Conservation (phyloP, 1,140 invertebrate species). For the Grapholita molesta region DNA sequence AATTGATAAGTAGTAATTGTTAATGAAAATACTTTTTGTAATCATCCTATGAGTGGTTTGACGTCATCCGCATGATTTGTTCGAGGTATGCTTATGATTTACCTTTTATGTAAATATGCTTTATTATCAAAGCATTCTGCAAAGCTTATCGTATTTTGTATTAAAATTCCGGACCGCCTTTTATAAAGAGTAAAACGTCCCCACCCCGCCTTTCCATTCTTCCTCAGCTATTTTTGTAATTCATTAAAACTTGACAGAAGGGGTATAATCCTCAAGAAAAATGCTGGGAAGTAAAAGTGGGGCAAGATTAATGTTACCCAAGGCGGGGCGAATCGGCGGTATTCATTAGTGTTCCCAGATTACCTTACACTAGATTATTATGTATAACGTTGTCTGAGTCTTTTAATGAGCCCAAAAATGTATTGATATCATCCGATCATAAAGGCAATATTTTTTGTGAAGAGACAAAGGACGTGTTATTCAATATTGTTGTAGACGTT, state of each 20-base stretch:
- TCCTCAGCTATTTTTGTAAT: conserved; percentile 9
- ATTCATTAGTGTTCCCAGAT: not conserved
- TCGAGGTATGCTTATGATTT: too few species aligned
- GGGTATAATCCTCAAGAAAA: conserved; percentile 15
- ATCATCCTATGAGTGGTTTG: too few species aligned
- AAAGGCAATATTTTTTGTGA: too few species aligned
- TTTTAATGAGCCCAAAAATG: too few species aligned
- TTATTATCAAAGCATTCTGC: not conserved
- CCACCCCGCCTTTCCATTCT: not conserved
- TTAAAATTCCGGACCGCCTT: conserved; percentile 8
- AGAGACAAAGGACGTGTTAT: too few species aligned
- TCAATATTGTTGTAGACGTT: too few species aligned
- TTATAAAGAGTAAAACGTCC: not conserved
- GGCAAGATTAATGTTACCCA: not conserved
- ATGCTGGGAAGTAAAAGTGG: not conserved
- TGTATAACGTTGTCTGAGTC: too few species aligned
- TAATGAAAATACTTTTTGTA: too few species aligned
- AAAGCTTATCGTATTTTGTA: not conserved
- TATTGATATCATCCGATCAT: too few species aligned
- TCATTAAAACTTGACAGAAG: conserved; percentile 1
- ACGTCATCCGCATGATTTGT: too few species aligned
- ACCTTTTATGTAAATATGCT: not conserved
- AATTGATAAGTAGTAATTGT: too few species aligned
- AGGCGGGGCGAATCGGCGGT: not conserved
- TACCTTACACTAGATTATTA: not conserved